Evolutionary conservation across 2,888 invertebrate species (phyloP).

Genomic region (Athripsodes cinereus): DNA sequence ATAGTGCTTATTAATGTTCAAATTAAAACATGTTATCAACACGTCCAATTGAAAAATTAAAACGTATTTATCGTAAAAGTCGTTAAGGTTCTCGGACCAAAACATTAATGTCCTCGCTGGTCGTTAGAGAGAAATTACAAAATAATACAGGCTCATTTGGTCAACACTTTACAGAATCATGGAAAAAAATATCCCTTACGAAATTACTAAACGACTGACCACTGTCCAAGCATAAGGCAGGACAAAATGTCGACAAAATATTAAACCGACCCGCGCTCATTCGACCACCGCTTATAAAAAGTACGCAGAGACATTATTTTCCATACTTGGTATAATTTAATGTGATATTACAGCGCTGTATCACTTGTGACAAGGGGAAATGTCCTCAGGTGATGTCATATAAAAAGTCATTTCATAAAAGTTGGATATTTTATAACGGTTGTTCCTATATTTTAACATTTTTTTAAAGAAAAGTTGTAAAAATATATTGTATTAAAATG

Average conservation of each 20-base stretch:
- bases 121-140: slow-evolving; percentile 21
- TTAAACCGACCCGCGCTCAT: too few species aligned
- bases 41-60: neutral
- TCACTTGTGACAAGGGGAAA: slow-evolving; percentile 1
- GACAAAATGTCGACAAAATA: neutral
- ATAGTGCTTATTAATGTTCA: too few species aligned
- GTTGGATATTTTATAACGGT: slow-evolving; percentile 1
- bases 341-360: neutral
- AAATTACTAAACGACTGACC: neutral
- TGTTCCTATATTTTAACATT: neutral
- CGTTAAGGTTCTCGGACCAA: slow-evolving; percentile 8
- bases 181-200: neutral
- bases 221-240: neutral
- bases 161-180: neutral
- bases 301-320: neutral
- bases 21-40: too few species aligned
- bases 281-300: neutral
- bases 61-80: slow-evolving; percentile 7
- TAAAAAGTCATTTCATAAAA: slow-evolving; percentile 2
- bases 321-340: neutral
- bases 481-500: slow-evolving; percentile 1
- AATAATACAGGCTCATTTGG: slow-evolving; percentile 23
- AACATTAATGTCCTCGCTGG: slow-evolving; percentile 14
- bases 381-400: neutral
- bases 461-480: neutral